phyloP scores from a whole-genome alignment of 2,888 invertebrate genomes.

The Drosophila formosana region DNA sequence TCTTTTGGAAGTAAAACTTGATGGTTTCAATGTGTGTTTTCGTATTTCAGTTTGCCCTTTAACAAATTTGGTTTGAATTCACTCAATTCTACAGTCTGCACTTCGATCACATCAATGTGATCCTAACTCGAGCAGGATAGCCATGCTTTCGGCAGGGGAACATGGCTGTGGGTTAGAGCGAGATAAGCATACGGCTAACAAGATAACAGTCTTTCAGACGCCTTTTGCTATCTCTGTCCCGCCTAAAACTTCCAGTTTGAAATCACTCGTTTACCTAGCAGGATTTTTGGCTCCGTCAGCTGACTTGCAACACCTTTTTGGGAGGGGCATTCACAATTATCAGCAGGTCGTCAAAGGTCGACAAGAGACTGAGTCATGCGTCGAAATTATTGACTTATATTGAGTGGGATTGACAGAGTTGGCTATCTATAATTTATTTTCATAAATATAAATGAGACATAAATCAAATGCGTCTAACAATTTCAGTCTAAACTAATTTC shows the following conservation, averaged over 20 bases:
- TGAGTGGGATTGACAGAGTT: not conserved
- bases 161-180: slow-evolving; percentile 14
- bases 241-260: slow-evolving; percentile 5
- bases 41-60: slow-evolving; percentile 39
- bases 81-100: not conserved
- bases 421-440: not conserved
- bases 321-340: slow-evolving; percentile 27
- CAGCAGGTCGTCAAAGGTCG: slow-evolving; percentile 16
- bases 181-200: slow-evolving; percentile 5
- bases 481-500: slow-evolving; percentile 12
- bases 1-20: slow-evolving; percentile 8
- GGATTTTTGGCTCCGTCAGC: slow-evolving; percentile 6
- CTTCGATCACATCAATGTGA: slow-evolving; percentile 1
- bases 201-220: slow-evolving; percentile 1
- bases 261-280: slow-evolving; percentile 3
- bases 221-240: slow-evolving; percentile 9
- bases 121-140: slow-evolving; percentile 22
- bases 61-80: slow-evolving; percentile 77
- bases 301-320: slow-evolving; percentile 17
- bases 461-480: not conserved
- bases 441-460: not conserved
- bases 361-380: slow-evolving; percentile 1
- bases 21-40: slow-evolving; percentile 26
- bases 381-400: not conserved
- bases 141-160: slow-evolving; percentile 1